A percentile compares a stretch with the other conserved stretches of the same genome.
phyloP scores from a whole-genome alignment of 2,797 vertebrate genomes.

The Poeciliopsis turneri region DNA sequence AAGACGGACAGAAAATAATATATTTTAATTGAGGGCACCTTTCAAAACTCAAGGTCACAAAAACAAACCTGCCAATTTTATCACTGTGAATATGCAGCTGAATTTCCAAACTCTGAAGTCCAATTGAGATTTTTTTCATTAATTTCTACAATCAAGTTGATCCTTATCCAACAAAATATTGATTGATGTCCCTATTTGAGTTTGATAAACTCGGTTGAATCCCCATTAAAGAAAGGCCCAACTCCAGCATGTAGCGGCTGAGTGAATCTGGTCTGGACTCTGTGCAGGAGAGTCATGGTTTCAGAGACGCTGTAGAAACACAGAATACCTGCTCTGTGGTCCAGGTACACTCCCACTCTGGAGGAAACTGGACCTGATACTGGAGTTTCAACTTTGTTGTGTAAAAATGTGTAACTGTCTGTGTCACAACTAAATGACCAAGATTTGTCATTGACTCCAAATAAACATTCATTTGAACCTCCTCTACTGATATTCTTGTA shows the following conservation, averaged over 20 bases:
- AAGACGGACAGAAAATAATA: no score
- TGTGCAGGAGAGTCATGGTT: neutral
- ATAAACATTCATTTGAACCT: neutral
- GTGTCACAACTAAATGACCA: neutral
- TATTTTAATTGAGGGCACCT: no score
- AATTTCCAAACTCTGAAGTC: no score
- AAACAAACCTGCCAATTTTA: no score
- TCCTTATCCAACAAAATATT: no score
- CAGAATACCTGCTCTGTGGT: neutral
- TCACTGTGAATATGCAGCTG: no score
- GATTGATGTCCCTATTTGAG: neutral
- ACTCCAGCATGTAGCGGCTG: neutral
- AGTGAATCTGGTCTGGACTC: neutral
- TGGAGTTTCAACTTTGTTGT: neutral
- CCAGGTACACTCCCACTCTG: neutral
- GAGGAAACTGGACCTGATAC: slow-evolving; percentile 1
- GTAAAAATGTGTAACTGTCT: neutral
- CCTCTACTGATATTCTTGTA: neutral
- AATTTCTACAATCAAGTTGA: no score
- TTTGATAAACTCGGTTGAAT: neutral
- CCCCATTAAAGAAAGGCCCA: neutral
- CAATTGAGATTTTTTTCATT: no score
- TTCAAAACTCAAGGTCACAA: no score
- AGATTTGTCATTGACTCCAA: neutral
- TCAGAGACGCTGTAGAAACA: neutral